These are phyloP conservation scores for Tribolium castaneum DNA, from an alignment of 1,140 invertebrate genomes.

Conservation along the genomic window DNA sequence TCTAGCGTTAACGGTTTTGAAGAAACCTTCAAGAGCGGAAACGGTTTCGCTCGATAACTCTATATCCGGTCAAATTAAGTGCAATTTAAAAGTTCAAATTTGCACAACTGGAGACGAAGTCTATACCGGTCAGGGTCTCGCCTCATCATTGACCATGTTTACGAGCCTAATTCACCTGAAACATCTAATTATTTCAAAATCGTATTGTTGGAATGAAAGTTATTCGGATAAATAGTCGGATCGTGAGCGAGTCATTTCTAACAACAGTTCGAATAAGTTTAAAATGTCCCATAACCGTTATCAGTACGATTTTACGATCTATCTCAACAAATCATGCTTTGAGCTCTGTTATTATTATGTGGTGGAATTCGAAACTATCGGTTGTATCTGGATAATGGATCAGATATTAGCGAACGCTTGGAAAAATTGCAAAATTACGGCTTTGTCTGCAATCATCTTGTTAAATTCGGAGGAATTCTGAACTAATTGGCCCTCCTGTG, in stretches of 20 bases:
- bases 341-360: background rate
- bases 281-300: conserved; percentile 26
- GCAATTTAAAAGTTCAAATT: conserved; percentile 19
- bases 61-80: conserved; percentile 29
- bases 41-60: conserved; percentile 42
- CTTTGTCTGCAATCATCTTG: background rate
- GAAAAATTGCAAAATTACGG: background rate
- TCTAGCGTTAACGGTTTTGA: conserved; percentile 39
- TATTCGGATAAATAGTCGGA: background rate
- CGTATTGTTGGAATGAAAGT: background rate
- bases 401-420: background rate
- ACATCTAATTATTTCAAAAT: conserved; percentile 9
- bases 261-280: background rate
- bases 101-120: conserved; percentile 10
- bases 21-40: conserved; percentile 46
- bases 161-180: background rate
- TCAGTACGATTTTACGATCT: conserved; percentile 28
- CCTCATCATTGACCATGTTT: background rate
- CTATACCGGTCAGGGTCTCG: conserved; percentile 1
- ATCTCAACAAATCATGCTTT: conserved; percentile 10
- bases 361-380: background rate
- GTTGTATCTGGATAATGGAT: background rate
- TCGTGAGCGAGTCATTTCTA: background rate
- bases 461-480: background rate
- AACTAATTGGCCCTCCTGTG: background rate